phyloP scores from a whole-genome alignment of 2,113 vertebrate genomes.

The Antennarius striatus region DNA sequence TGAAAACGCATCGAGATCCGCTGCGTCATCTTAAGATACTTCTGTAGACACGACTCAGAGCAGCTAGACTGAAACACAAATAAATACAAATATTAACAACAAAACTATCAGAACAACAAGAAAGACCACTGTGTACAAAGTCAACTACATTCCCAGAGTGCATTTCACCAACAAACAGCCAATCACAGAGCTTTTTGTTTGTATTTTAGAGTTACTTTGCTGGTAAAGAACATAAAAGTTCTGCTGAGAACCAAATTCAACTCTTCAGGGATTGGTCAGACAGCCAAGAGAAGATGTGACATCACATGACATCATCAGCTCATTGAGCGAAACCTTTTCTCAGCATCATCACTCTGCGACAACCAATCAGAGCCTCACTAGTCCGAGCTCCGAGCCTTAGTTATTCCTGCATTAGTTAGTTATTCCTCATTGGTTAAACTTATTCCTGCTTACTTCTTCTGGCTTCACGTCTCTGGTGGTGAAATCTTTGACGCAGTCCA shows the following conservation, averaged over 20 bases:
- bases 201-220: no score
- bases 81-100: slow-evolving; percentile 1
- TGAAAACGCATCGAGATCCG: slow-evolving; percentile 99
- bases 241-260: no score
- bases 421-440: no score
- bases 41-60: slow-evolving; percentile 95
- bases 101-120: no score
- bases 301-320: slow-evolving; percentile 47
- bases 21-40: slow-evolving; percentile 99
- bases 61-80: slow-evolving; percentile 83
- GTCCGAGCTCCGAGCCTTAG: no score
- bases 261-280: slow-evolving; percentile 39
- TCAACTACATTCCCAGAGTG: no score
- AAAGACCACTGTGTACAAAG: no score
- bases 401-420: no score
- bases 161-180: no score
- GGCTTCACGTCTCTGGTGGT: slow-evolving; percentile 91
- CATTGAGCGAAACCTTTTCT: slow-evolving; percentile 45
- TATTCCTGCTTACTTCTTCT: slow-evolving; percentile 85
- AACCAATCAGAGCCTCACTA: neutral
- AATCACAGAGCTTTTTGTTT: no score
- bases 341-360: slow-evolving; percentile 38
- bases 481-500: slow-evolving; percentile 98
- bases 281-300: slow-evolving; percentile 60
- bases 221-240: no score